Percentiles rank a stretch among this genome's conserved stretches.
Conservation (phyloP, 2,797 vertebrate genomes). For the Catostomus latipinnis region DNA sequence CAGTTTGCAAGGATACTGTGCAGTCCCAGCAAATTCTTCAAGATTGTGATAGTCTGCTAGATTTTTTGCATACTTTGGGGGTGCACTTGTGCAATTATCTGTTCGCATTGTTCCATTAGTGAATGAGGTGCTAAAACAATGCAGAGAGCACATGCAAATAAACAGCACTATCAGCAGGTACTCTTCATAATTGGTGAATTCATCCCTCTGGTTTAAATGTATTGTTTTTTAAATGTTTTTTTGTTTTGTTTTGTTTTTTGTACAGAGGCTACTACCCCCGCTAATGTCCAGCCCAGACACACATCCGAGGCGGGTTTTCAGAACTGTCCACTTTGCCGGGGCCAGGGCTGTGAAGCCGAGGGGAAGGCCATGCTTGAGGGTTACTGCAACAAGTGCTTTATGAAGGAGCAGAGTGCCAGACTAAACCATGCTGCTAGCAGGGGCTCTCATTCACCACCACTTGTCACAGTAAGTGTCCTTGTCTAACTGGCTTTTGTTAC, state of each 20-base stretch:
- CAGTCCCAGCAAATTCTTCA: no score
- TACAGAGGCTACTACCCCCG: conserved; percentile 59
- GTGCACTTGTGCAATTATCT: no score
- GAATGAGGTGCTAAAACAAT: no score
- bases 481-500: not conserved
- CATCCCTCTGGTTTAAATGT: no score
- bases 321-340: conserved; percentile 85
- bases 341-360: conserved; percentile 85
- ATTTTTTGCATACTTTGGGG: no score
- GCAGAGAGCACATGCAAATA: no score
- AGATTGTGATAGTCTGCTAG: no score
- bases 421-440: conserved; percentile 87
- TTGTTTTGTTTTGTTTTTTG: not conserved
- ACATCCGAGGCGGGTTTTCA: conserved; percentile 82
- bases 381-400: conserved; percentile 97
- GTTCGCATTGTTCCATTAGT: no score
- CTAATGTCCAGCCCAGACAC: conserved; percentile 74
- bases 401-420: conserved; percentile 91
- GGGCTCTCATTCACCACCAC: conserved; percentile 82
- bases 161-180: no score
- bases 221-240: no score
- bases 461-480: conserved; percentile 70
- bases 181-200: no score
- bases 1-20: no score
- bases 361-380: conserved; percentile 93